Conservation (phyloP, 2,888 invertebrate genomes). For the Leucozona laternaria region DNA sequence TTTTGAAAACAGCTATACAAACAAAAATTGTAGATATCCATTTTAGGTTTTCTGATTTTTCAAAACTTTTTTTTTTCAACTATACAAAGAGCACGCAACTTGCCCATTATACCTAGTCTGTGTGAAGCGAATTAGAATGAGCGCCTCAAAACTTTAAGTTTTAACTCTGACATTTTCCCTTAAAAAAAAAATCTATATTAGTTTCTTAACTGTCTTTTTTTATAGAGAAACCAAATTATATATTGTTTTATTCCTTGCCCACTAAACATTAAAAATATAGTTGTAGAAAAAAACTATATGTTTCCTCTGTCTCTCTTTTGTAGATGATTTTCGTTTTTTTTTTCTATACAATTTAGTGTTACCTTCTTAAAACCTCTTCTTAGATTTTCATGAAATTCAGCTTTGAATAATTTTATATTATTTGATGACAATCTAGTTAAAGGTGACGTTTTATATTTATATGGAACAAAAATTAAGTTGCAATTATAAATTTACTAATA, state of each 20-base stretch:
- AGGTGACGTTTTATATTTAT: conserved; percentile 13
- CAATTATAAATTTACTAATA: background rate
- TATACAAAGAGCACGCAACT: conserved; percentile 56
- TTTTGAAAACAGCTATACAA: conserved; percentile 46
- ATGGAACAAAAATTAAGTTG: background rate
- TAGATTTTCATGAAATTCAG: conserved; percentile 26
- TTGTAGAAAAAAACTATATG: conserved; percentile 42
- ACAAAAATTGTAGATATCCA: background rate
- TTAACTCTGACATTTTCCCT: conserved; percentile 55
- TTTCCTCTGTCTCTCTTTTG: conserved; percentile 66
- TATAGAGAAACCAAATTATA: background rate
- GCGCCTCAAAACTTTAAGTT: conserved; percentile 31
- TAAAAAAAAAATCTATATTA: background rate
- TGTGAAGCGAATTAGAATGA: conserved; percentile 60
- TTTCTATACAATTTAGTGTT: conserved; percentile 37
- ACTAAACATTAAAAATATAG: conserved; percentile 33
- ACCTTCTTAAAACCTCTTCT: conserved; percentile 41
- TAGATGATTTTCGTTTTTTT: conserved; percentile 52
- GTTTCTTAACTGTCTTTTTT: conserved; percentile 32
- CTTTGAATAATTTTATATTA: background rate
- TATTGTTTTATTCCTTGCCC: conserved; percentile 36
- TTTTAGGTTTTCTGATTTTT: conserved; percentile 35
- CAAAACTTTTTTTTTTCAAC: conserved; percentile 39
- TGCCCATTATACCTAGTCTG: conserved; percentile 47
- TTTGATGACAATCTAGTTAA: conserved; percentile 52